Base-by-base conservation (phyloP, 2,113 vertebrate genomes). In the Xiphophorus couchianus region DNA sequence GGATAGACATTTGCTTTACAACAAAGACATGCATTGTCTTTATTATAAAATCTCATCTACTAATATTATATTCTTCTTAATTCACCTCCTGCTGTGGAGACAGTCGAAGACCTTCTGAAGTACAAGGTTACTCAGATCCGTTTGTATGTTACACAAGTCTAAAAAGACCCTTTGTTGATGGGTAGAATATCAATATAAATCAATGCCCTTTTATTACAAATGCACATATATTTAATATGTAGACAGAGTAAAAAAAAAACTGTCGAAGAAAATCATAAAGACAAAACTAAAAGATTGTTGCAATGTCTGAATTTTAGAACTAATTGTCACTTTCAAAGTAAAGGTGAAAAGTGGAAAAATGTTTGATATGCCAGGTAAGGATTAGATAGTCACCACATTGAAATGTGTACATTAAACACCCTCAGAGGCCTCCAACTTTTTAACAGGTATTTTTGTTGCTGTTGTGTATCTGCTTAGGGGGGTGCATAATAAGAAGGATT, bases 121-220 rank as follows among this genome's bases (percentile, higher is more conserved):
- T 70, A 39, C 44, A 71, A 42, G 69, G 62, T 83, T 73, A 80
- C 74, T 77, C 71, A 68, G 70, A 74, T 77, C 78, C 73, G 66
- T 73, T 69, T 48, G 44, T 48, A 48, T 71, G 82, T 61, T 81
- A 30, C 63, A 81, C 69, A 29, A 71, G 60, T 72, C 71, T 79
- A 75, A 74, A 67, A 66, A 39, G 9, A 25, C n/a, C 68, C 62
- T 69, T 72, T 84, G 66, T 60, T 77, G 72, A 73, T 84, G 68
- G 80, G 69, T 5, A 58, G 85, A 87, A 83, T 86, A 89, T 82
- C 73, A 83, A 75, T 69, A 69, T 27, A 79, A 81, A 86, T 86
- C 84, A 80, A 86, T 83, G 64, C 11, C 12, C 39, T 77, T 39
- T 70, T 77, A 77, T 84, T 82, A 81, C 80, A 86, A 84, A 77